Percentiles rank a stretch among this genome's conserved stretches.
These are phyloP conservation scores for Microcebus tavaratra DNA, from an alignment of 2,113 vertebrate species.

Conservation along the genomic window DNA sequence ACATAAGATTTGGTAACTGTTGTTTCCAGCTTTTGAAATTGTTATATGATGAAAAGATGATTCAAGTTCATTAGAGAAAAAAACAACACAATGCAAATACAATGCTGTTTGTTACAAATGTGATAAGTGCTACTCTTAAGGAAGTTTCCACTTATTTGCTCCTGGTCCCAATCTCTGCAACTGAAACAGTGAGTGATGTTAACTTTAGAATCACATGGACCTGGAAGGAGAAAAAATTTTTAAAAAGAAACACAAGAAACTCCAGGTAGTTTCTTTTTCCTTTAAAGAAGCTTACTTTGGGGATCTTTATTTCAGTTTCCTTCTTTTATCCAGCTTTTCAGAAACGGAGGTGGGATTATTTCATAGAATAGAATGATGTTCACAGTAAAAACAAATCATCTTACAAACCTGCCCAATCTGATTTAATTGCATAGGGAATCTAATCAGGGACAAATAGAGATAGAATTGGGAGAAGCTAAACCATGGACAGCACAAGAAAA, in stretches of 20 bases:
- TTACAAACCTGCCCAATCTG: background rate
- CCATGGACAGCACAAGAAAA: background rate
- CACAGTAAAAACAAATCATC: background rate
- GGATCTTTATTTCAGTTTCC: background rate
- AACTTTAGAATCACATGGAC: background rate
- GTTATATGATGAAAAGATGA: background rate
- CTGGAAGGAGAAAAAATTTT: background rate
- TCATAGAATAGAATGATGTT: background rate
- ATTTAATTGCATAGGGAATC: background rate
- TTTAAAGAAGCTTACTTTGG: background rate
- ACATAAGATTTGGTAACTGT: background rate
- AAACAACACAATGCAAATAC: background rate
- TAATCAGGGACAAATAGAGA: background rate
- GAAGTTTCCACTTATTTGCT: background rate
- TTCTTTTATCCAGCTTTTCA: background rate
- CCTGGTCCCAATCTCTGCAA: background rate
- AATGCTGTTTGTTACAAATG: constrained; percentile 5
- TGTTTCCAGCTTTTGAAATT: background rate
- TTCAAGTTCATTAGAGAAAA: background rate
- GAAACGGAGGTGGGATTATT: background rate
- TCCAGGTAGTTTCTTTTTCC: background rate
- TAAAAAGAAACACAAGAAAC: background rate
- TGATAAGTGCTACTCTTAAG: constrained; percentile 13
- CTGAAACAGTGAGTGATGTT: background rate
- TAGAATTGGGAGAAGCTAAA: background rate